Evolutionary conservation across 1,140 invertebrate species (phyloP).

Genomic region (Stratiolaelaps scimitus): DNA sequence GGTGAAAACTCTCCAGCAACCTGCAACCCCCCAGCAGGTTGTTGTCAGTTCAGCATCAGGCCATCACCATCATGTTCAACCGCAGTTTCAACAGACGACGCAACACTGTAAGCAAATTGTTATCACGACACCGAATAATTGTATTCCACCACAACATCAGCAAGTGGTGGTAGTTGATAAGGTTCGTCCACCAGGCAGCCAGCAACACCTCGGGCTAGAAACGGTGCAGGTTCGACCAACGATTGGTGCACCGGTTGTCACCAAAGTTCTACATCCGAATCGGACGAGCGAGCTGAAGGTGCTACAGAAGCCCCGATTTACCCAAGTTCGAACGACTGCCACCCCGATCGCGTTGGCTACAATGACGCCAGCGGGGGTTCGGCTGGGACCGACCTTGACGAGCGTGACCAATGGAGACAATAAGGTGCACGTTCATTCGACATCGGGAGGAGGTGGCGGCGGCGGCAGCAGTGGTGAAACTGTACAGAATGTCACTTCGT

Average conservation of each 20-base stretch:
- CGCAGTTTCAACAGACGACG: background rate
- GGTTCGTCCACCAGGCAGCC: too few species aligned
- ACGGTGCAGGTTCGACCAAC: constrained; percentile 25
- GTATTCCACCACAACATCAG: constrained; percentile 7
- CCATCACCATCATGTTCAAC: too few species aligned
- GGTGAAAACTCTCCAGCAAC: too few species aligned
- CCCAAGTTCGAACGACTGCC: background rate
- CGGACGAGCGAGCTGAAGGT: constrained; percentile 15
- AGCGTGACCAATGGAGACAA: background rate
- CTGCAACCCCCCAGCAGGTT: too few species aligned
- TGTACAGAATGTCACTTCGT: too few species aligned
- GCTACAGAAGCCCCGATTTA: background rate
- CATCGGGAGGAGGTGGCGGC: background rate
- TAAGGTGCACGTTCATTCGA: background rate
- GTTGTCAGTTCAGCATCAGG: too few species aligned
- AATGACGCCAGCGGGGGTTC: background rate
- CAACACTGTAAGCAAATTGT: constrained; percentile 24
- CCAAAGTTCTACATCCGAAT: constrained; percentile 11
- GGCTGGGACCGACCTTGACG: background rate
- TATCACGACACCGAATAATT: constrained; percentile 24
- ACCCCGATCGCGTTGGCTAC: background rate
- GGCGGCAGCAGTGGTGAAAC: too few species aligned
- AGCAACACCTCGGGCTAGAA: background rate
- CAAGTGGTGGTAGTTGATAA: background rate
- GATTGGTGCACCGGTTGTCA: constrained; percentile 4